Base-by-base conservation (phyloP, 2,113 vertebrate species). In the Balaenoptera acutorostrata region DNA sequence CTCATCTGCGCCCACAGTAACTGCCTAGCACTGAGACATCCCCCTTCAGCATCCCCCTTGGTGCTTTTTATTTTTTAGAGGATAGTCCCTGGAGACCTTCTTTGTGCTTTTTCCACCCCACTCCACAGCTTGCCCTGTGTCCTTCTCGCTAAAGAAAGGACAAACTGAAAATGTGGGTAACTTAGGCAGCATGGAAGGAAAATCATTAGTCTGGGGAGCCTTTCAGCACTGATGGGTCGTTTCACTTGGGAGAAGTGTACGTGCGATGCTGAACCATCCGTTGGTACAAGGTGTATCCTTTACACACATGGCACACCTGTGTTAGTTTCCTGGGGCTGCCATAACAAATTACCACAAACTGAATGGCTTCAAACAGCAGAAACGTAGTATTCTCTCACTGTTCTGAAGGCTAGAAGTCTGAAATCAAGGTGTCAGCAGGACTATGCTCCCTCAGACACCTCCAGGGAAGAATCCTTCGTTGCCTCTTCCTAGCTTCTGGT, bases 231-330 rank as follows among this genome's bases (percentile, higher is more conserved):
- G 7, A 27, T 2, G 77, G 68, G 55, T 20, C 36, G 1, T 57
- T 52, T 66, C 59, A 20, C 18, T 39, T 6, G 18, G 74, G 66
- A 86, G 49, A 55, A 13, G 29, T 17, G 15, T 18, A 8, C 36
- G 0, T 5, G 33, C 14, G 0, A 0, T 4, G 68, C 15, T 29
- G 91, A 33, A 3, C 71, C 20, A 2, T 52, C 64, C 21, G 21
- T 80, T 36, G 39, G 39, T 3, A 49, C 29, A 31, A 39, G 52
- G 36, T 5, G 5, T 20, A 3, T 25, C 75, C 44, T 29, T 29
- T 21, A 66, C 7, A 25, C 3, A 8, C 20, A 10, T 5, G 6
- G 8, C 46, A 6, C 25, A 10, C 46, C 66, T 20, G 13, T 25
- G 7, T 57, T 25, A 20, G 25, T n/a, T 31, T 59, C 61, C 77